Evolutionary conservation across 1,140 invertebrate genomes (phyloP).

Genomic region (Stenopsyche tienmushanensis): DNA sequence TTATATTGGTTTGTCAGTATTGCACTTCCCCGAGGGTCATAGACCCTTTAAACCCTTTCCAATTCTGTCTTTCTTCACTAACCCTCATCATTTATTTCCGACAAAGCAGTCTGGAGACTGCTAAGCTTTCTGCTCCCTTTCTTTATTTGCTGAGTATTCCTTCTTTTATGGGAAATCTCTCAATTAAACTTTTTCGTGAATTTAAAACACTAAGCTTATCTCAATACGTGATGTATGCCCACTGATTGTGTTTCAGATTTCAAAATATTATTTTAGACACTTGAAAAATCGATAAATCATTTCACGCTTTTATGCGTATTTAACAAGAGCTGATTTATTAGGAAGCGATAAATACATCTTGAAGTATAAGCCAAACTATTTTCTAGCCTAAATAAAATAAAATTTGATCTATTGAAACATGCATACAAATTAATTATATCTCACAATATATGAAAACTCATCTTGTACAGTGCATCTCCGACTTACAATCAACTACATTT

Average conservation of each 20-base stretch:
- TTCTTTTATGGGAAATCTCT: constrained; percentile 14
- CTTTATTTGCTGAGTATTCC: constrained; percentile 22
- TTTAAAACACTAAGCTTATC: too few relatives aligned
- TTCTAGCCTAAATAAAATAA: too few relatives aligned
- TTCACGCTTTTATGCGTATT: not conserved
- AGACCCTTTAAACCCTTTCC: constrained; percentile 35
- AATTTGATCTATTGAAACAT: too few relatives aligned
- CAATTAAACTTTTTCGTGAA: too few relatives aligned
- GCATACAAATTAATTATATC: too few relatives aligned
- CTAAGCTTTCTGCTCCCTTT: constrained; percentile 26
- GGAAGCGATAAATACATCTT: not conserved
- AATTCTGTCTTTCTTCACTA: constrained; percentile 35
- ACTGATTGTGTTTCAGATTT: not conserved
- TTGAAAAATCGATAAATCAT: not conserved
- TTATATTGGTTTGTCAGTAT: constrained; percentile 4
- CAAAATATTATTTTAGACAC: not conserved
- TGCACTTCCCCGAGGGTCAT: constrained; percentile 12
- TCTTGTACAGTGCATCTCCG: too few relatives aligned
- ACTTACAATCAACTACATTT: too few relatives aligned
- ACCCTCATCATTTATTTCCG: constrained; percentile 39
- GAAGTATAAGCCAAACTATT: too few relatives aligned
- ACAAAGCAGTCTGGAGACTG: constrained; percentile 36
- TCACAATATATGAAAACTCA: too few relatives aligned
- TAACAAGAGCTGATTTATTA: not conserved
- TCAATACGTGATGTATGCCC: too few relatives aligned